Evolutionary conservation across 1,140 invertebrate genomes (phyloP).

Genomic region (Drosophila parvula): DNA sequence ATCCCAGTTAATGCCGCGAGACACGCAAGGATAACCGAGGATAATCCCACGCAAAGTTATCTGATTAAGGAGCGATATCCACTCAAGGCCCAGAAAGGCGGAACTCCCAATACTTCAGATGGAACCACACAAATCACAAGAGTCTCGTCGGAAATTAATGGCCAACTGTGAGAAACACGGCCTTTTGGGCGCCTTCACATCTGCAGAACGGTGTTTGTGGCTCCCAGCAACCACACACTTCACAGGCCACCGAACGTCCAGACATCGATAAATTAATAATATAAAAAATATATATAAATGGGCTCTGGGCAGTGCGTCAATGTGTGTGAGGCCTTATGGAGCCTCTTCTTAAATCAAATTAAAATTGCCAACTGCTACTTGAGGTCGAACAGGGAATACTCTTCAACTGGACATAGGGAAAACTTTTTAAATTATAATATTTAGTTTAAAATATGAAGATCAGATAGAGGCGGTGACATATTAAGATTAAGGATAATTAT

Average conservation of each 20-base stretch:
- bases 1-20: slow-evolving; percentile 4
- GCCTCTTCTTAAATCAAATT: slow-evolving; percentile 27
- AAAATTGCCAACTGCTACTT: too few species aligned
- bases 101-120: slow-evolving; percentile 12
- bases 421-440: not conserved
- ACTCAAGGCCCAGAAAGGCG: slow-evolving; percentile 24
- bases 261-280: slow-evolving; percentile 37
- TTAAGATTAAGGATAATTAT: not conserved
- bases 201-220: slow-evolving; percentile 31
- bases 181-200: slow-evolving; percentile 21
- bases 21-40: slow-evolving; percentile 27
- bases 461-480: not conserved
- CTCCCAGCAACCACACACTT: slow-evolving; percentile 34
- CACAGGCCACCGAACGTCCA: slow-evolving; percentile 29
- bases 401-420: not conserved
- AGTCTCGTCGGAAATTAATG: slow-evolving; percentile 38
- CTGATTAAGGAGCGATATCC: not conserved
- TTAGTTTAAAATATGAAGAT: not conserved
- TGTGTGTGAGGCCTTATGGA: slow-evolving; percentile 15
- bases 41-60: slow-evolving; percentile 2
- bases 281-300: slow-evolving; percentile 12
- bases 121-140: slow-evolving; percentile 50
- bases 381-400: slow-evolving; percentile 4
- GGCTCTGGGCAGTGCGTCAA: slow-evolving; percentile 15
- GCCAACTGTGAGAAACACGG: slow-evolving; percentile 23